Conservation (phyloP, 2,888 invertebrate genomes). For the Clivina fossor region DNA sequence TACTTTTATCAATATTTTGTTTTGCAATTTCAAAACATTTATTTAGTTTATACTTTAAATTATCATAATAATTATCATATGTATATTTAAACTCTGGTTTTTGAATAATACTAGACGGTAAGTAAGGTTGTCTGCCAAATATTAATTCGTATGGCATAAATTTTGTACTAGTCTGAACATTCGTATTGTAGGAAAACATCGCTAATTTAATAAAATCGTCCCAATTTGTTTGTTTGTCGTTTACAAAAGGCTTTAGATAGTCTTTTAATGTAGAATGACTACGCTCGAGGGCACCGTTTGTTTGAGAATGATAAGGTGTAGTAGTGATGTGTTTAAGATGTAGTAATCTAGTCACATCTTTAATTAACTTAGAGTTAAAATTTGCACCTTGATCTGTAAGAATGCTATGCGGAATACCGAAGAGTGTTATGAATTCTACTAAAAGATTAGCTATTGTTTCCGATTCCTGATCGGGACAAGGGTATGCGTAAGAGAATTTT, state of each 20-base stretch:
- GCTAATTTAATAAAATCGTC: conserved; percentile 44
- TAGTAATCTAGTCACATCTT: conserved; percentile 45
- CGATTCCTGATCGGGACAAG: conserved; percentile 46
- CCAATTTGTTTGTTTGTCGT: too few relatives aligned
- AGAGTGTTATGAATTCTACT: conserved; percentile 39
- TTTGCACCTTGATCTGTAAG: conserved; percentile 26
- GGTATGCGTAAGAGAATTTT: conserved; percentile 45
- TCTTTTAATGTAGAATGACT: conserved; percentile 44
- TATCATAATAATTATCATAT: conserved; percentile 41
- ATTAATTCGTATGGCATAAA: conserved; percentile 47
- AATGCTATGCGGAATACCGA: conserved; percentile 33
- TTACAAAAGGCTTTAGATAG: conserved; percentile 45
- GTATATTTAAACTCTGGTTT: conserved; percentile 37
- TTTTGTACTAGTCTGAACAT: conserved; percentile 44
- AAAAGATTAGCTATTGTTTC: conserved; percentile 43
- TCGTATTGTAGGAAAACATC: conserved; percentile 45
- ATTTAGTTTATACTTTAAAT: conserved; percentile 41
- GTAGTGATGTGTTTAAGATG: conserved; percentile 44
- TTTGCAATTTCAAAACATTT: too few relatives aligned
- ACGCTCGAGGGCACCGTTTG: too few relatives aligned
- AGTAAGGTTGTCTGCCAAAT: conserved; percentile 45
- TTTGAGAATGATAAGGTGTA: conserved; percentile 45
- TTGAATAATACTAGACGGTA: conserved; percentile 42
- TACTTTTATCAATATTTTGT: conserved; percentile 40
- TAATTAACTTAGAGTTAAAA: conserved; percentile 40